A percentile compares a stretch with the other conserved stretches of the same genome.
phyloP scores from a whole-genome alignment of 2,113 vertebrate species.

The Mungos mungo region DNA sequence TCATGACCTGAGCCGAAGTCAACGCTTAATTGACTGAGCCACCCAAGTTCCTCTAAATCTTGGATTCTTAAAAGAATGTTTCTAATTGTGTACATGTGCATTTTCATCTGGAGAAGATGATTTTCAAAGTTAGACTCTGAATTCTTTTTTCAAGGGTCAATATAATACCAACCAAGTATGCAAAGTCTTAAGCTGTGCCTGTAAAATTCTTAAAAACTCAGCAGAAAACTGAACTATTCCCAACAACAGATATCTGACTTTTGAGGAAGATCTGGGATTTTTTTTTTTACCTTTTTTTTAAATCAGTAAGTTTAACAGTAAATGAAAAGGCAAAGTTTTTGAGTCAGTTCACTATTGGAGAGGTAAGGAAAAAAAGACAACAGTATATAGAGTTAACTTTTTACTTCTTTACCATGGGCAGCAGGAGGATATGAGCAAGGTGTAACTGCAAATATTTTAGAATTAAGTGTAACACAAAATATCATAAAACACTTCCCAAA shows the following conservation, averaged over 20 bases:
- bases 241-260: neutral
- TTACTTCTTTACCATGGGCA: neutral
- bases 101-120: neutral
- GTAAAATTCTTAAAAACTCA: neutral
- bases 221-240: neutral
- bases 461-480: neutral
- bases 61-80: neutral
- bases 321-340: neutral
- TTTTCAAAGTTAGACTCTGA: conserved; percentile 24
- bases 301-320: neutral
- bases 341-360: neutral
- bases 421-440: neutral
- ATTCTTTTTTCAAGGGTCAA: neutral
- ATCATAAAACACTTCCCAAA: neutral
- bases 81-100: neutral
- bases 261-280: neutral
- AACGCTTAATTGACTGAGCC: too few relatives aligned
- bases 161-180: neutral
- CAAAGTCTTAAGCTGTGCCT: neutral
- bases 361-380: neutral
- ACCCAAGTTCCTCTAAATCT: neutral
- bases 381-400: neutral
- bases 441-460: neutral
- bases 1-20: too few relatives aligned
- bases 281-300: neutral